phyloP scores from a whole-genome alignment of 2,888 invertebrate species.

The Yponomeuta malinellus region DNA sequence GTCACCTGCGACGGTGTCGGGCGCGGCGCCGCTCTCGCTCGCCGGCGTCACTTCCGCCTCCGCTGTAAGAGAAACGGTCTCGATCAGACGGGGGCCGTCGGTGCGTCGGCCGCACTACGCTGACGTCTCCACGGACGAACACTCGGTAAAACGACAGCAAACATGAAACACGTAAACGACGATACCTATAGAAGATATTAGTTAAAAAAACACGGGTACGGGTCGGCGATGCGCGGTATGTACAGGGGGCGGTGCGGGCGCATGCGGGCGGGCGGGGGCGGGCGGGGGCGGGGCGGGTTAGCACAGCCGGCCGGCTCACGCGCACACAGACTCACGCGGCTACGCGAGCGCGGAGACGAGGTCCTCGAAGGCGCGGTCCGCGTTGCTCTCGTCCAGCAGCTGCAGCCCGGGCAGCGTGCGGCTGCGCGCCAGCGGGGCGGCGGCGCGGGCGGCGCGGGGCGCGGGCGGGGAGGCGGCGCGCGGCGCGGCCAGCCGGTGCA shows the following conservation, averaged over 20 bases:
- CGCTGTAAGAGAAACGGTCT: slow-evolving; percentile 43
- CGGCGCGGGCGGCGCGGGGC: slow-evolving; percentile 51
- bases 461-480: slow-evolving; percentile 29
- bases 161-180: slow-evolving; percentile 41
- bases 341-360: slow-evolving; percentile 80
- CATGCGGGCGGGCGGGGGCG: slow-evolving; percentile 27
- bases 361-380: slow-evolving; percentile 92
- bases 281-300: slow-evolving; percentile 22
- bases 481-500: slow-evolving; percentile 25
- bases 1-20: slow-evolving; percentile 33
- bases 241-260: slow-evolving; percentile 29
- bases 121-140: neutral
- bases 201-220: slow-evolving; percentile 62
- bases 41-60: slow-evolving; percentile 61
- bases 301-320: slow-evolving; percentile 47
- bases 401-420: slow-evolving; percentile 82
- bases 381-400: slow-evolving; percentile 85
- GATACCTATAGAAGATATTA: slow-evolving; percentile 69
- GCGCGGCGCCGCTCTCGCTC: slow-evolving; percentile 68
- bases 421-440: slow-evolving; percentile 79
- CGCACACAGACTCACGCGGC: slow-evolving; percentile 70
- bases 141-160: slow-evolving; percentile 51
- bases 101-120: neutral
- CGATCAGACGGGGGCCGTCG: neutral
- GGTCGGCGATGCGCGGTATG: slow-evolving; percentile 48